Evolutionary conservation across 2,888 invertebrate genomes (phyloP), one percentile per base, ranked within the genome.

Genomic region (Xestobium rufovillosum): DNA sequence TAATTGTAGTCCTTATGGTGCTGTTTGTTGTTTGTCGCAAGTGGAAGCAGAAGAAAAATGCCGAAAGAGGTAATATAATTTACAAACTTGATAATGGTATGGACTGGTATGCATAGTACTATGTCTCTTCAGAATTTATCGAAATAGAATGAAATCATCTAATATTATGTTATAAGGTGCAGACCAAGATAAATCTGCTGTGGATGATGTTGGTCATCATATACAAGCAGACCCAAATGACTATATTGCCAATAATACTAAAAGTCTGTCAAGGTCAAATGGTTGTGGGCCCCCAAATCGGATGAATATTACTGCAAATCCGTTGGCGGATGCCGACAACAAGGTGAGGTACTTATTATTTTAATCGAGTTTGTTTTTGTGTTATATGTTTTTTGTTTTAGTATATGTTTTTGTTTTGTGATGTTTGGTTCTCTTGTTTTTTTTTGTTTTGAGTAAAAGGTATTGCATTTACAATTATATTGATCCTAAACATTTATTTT

Each of bases 301-400:
- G 36, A 81, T 83, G 56, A 83, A 82, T 38, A 83, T 83, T 52
- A 83, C 83, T 3, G 76, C 80, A 36, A 84, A 84, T 63, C 83
- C 83, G 15, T 70, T 84, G 60, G 82, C 83, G 25, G 74, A 75
- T 45, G 68, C 73, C 38, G 69, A 74, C 53, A 75, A 77, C 51
- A 83, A 83, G 74, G 83, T 79, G 64, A 69, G 66, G 59, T 55
- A 56, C 51, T 56, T 61, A 55, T 49, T 44, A 31, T 39, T 48
- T 50, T 37, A 35, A 31, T 30, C 34, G n/a, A n/a, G n/a, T n/a
- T n/a, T n/a, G n/a, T n/a, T n/a, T n/a, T n/a, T n/a, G n/a, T n/a
- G n/a, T n/a, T n/a, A n/a, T n/a, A n/a, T n/a, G n/a, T n/a, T n/a
- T n/a, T n/a, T n/a, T n/a, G n/a, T n/a, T n/a, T n/a, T n/a, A n/a